Evolutionary conservation across 2,113 vertebrate species (phyloP).

Genomic region (Halcyon malimbica): DNA sequence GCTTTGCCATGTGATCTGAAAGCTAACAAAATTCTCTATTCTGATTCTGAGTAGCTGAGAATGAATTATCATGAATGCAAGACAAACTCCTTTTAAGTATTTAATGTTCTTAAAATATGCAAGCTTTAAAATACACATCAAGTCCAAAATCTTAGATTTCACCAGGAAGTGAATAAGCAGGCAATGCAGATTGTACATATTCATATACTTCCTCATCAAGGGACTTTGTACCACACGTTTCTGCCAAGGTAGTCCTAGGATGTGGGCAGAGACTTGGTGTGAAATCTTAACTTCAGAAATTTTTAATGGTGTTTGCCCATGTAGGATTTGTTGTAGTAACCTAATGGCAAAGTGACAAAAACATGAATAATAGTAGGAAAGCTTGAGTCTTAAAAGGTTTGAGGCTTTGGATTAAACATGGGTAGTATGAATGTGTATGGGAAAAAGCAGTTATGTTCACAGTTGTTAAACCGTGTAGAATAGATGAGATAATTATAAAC

Average conservation of each 20-base stretch:
- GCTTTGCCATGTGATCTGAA: not conserved
- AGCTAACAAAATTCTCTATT: not conserved
- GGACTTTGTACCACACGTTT: not conserved
- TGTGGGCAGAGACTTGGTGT: not conserved
- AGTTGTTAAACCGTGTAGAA: constrained; percentile 18
- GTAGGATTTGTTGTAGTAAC: constrained; percentile 22
- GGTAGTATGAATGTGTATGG: not conserved
- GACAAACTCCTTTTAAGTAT: not conserved
- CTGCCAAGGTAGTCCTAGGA: not conserved
- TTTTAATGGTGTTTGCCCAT: constrained; percentile 1
- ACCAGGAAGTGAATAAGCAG: not conserved
- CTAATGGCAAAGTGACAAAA: constrained; percentile 30
- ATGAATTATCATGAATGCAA: not conserved
- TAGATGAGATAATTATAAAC: constrained; percentile 50
- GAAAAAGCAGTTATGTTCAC: constrained; percentile 25
- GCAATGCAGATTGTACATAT: not conserved
- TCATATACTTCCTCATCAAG: not conserved
- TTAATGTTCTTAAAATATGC: not conserved
- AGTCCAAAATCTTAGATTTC: not conserved
- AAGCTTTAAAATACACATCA: not conserved
- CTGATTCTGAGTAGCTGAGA: not conserved
- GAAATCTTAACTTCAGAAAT: not conserved
- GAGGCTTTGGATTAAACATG: constrained; percentile 30
- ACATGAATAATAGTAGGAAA: constrained; percentile 14
- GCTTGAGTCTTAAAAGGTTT: not conserved